Base-by-base conservation (phyloP, 2,797 vertebrate species). In the Alca torda region DNA sequence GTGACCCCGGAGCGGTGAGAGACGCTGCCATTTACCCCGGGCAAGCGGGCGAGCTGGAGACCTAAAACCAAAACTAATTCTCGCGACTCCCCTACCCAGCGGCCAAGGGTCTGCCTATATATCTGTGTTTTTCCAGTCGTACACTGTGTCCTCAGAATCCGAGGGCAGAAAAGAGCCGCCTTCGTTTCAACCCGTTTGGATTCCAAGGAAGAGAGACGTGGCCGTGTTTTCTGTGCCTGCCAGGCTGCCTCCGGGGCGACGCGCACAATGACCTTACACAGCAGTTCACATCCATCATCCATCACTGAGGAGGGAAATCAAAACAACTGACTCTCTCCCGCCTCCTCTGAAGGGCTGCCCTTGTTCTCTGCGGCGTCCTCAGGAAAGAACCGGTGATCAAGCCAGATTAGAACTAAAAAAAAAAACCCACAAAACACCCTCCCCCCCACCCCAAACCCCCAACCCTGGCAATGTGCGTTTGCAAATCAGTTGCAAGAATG, bases 261-360 rank as follows among this genome's bases (percentile, higher is more conserved):
- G 75, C 80, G 92, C 88, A 93, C 84, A 97, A 95, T 94, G 96
- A 95, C 96, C 95, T 97, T 87, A 75, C 84, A 75, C 87, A 95
- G 89, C 37, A 85, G 87, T 96, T 96, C 93, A 92, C 90, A 92
- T 89, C 95, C 81, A 93, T 94, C 90, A 96, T 96, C 92, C 92
- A 95, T 95, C 95, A 97, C 41, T 43, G 88, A 67, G 89, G 65
- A 75, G 75, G 45, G 65, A 94, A 96, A 93, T 87, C 84, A 95
- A 96, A 97, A 96, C 90, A 97, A 89, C 64, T 74, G 78, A 53
- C 76, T 73, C 53, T 83, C 95, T 89, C 86, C 89, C 0, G 4
- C 75, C 87, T 33, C 0, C 90, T 90, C 82, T 94, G 78, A 92
- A 93, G 81, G 69, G 70, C 41, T 89, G 79, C 79, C 94, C 85